phyloP scores from a whole-genome alignment of 2,888 invertebrate species.

The Caenorhabditis wallacei region DNA sequence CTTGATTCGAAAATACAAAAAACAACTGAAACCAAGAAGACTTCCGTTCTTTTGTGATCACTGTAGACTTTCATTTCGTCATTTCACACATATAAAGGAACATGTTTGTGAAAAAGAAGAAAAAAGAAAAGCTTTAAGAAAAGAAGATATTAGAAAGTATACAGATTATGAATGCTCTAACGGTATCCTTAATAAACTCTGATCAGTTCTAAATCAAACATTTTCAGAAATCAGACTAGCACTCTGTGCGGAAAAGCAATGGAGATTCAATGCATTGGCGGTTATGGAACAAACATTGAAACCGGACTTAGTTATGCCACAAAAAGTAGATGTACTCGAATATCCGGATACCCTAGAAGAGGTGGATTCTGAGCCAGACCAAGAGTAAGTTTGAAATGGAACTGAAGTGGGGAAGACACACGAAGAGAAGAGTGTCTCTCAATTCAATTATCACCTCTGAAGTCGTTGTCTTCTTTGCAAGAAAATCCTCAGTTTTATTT shows the following conservation, averaged over 20 bases:
- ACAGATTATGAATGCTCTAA: conserved; percentile 34
- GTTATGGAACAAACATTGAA: conserved; percentile 42
- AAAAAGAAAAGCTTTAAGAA: conserved; percentile 33
- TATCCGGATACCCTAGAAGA: not conserved
- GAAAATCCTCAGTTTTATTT: not conserved
- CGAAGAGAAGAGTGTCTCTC: conserved; percentile 32
- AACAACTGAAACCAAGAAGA: conserved; percentile 43
- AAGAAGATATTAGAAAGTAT: conserved; percentile 28
- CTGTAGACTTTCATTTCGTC: conserved; percentile 42
- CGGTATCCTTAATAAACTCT: conserved; percentile 1
- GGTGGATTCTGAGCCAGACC: conserved; percentile 32
- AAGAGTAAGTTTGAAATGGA: conserved; percentile 48
- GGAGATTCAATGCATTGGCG: conserved; percentile 47
- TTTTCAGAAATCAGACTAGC: conserved; percentile 50
- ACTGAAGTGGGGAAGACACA: conserved; percentile 33
- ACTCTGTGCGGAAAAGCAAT: conserved; percentile 37
- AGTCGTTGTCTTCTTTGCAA: conserved; percentile 33
- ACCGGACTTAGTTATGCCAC: conserved; percentile 25
- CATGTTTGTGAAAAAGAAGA: conserved; percentile 58
- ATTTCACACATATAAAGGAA: conserved; percentile 19
- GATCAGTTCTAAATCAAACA: not conserved
- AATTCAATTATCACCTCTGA: conserved; percentile 56
- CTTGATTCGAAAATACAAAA: conserved; percentile 44
- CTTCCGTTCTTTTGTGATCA: conserved; percentile 58
- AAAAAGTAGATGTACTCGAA: conserved; percentile 1